These are phyloP conservation scores for Lithophane leautieri DNA, from an alignment of 2,888 invertebrate species.

Conservation along the genomic window DNA sequence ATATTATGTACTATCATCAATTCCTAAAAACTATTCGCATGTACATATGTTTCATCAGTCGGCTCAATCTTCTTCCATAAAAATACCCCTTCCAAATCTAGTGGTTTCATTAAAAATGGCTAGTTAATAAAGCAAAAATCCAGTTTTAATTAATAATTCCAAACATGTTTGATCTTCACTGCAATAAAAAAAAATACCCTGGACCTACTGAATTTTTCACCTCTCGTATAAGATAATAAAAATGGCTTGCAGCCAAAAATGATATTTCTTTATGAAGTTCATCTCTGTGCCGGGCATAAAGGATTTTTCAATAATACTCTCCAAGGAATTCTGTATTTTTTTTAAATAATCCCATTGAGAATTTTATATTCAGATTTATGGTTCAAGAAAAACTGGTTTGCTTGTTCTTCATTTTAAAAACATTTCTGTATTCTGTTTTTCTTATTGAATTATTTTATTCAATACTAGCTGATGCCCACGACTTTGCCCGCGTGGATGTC, in stretches of 20 bases:
- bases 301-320: slow-evolving; percentile 23
- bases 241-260: slow-evolving; percentile 53
- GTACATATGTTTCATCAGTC: neutral
- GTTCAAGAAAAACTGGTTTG: neutral
- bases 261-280: slow-evolving; percentile 49
- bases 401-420: neutral
- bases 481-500: too few relatives aligned
- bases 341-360: neutral
- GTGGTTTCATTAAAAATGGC: neutral
- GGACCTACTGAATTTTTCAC: slow-evolving; percentile 34
- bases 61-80: neutral
- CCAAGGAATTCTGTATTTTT: neutral
- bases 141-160: slow-evolving; percentile 20
- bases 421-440: neutral
- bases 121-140: neutral
- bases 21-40: neutral
- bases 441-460: neutral
- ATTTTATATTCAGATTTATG: neutral
- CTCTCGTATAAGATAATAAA: slow-evolving; percentile 44
- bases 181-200: slow-evolving; percentile 9
- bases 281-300: slow-evolving; percentile 35
- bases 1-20: too few relatives aligned
- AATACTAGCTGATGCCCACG: too few relatives aligned
- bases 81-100: neutral
- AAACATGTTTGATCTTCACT: slow-evolving; percentile 21